phyloP scores from a whole-genome alignment of 35 echinoderm and acorn worm genomes.

The Ophiothrix spiculata region DNA sequence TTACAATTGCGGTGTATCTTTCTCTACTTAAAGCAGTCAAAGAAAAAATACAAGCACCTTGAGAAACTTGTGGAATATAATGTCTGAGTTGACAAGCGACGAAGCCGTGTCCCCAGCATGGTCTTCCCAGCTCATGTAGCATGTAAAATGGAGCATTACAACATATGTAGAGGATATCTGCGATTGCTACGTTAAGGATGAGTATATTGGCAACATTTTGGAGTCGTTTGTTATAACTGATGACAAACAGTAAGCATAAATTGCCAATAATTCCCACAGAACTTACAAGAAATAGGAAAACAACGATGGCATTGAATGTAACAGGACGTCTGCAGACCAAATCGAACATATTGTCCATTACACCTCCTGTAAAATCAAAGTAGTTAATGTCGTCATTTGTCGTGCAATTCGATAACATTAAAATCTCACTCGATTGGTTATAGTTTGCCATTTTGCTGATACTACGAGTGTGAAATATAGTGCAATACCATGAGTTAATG shows the following conservation, averaged over 20 bases:
- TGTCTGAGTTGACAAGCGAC: neutral
- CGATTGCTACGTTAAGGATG: conserved; percentile 68
- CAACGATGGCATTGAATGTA: neutral
- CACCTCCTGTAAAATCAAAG: no score
- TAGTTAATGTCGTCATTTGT: no score
- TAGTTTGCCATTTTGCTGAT: no score
- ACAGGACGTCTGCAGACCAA: neutral
- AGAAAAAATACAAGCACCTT: conserved; percentile 69
- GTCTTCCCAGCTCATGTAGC: conserved; percentile 26
- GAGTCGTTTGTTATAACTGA: conserved; percentile 11
- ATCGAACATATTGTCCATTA: no score
- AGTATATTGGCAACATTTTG: conserved; percentile 73
- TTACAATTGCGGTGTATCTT: conserved; percentile 59
- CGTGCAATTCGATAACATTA: no score
- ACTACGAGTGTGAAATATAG: no score
- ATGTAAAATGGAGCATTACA: conserved; percentile 66
- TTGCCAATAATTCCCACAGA: neutral
- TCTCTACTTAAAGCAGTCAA: conserved; percentile 57
- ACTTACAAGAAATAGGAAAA: neutral
- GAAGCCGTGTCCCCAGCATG: neutral
- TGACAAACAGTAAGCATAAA: neutral
- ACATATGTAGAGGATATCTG: conserved; percentile 65
- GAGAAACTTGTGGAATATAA: conserved; percentile 26
- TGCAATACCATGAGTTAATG: no score
- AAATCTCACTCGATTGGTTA: no score